Percentiles rank a stretch among this genome's conserved stretches.
Conservation (phyloP, 2,797 vertebrate genomes). For the Gallirallus australis region DNA sequence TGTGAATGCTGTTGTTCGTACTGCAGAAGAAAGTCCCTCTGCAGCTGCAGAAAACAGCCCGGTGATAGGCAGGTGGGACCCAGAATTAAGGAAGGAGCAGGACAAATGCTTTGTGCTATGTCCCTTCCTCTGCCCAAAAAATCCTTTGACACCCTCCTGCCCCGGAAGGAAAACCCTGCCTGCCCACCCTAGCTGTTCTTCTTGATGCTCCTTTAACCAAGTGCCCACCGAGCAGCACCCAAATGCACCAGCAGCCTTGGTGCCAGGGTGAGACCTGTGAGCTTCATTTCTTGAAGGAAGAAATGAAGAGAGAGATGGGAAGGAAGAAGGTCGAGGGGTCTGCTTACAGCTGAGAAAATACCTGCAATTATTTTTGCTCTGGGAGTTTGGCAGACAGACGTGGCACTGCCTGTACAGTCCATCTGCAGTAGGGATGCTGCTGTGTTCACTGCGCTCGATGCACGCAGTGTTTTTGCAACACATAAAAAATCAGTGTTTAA, state of each 20-base stretch:
- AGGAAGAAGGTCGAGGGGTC: neutral
- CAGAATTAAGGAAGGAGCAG: neutral
- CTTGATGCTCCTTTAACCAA: neutral
- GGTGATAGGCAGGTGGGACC: neutral
- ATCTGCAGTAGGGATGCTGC: accelerated
- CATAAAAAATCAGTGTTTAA: neutral
- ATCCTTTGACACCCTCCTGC: neutral
- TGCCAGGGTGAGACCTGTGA: neutral
- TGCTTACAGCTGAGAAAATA: neutral
- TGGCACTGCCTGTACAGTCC: neutral
- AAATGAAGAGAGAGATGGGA: neutral
- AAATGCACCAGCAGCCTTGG: neutral
- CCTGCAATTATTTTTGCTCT: neutral
- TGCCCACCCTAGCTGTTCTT: no score
- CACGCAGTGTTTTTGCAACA: neutral
- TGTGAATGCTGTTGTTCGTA: neutral
- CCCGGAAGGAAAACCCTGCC: accelerated
- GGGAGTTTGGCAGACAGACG: neutral
- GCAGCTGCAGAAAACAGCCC: neutral
- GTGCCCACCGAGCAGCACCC: neutral
- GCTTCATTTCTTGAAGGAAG: neutral
- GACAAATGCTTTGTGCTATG: neutral
- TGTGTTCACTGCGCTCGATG: accelerated
- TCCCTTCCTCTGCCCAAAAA: neutral
- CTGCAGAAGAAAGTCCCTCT: neutral